Evolutionary conservation across 2,113 vertebrate genomes (phyloP).

Genomic region (Mirza zaza): DNA sequence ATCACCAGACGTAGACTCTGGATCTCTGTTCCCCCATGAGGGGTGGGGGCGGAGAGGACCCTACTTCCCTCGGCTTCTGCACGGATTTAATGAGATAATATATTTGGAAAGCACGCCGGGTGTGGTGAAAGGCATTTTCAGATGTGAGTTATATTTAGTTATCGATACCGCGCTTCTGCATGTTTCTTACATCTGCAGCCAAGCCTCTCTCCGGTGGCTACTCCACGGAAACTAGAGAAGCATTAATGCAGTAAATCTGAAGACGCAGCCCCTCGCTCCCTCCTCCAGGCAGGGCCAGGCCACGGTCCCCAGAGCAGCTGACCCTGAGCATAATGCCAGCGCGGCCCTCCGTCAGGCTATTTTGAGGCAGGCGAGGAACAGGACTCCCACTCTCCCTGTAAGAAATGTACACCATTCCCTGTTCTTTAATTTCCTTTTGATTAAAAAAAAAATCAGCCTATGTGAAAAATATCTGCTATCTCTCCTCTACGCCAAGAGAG

Average conservation of each 20-base stretch:
- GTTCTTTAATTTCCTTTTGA: constrained; percentile 85
- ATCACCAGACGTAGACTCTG: neutral
- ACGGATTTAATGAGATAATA: constrained; percentile 73
- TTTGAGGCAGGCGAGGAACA: constrained; percentile 79
- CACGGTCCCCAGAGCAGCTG: constrained; percentile 35
- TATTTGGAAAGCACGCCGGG: constrained; percentile 66
- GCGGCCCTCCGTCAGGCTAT: constrained; percentile 78
- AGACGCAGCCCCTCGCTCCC: constrained; percentile 23
- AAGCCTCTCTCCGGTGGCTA: constrained; percentile 64
- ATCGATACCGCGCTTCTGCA: constrained; percentile 62
- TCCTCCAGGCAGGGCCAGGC: neutral
- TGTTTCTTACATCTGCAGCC: constrained; percentile 52
- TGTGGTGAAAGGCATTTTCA: constrained; percentile 60
- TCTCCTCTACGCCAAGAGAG: constrained; percentile 67
- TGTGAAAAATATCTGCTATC: constrained; percentile 78
- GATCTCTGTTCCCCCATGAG: neutral
- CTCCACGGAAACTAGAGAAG: constrained; percentile 57
- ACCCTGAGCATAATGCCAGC: constrained; percentile 51
- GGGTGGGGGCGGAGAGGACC: neutral
- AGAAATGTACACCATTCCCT: constrained; percentile 81
- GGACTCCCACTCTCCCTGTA: constrained; percentile 78
- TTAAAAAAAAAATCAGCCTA: constrained; percentile 85
- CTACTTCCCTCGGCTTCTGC: neutral
- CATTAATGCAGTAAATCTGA: constrained; percentile 71
- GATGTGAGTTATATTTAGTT: constrained; percentile 77